phyloP scores from a whole-genome alignment of 92 coral and sea anemone species.

The Pocillopora meandrina region DNA sequence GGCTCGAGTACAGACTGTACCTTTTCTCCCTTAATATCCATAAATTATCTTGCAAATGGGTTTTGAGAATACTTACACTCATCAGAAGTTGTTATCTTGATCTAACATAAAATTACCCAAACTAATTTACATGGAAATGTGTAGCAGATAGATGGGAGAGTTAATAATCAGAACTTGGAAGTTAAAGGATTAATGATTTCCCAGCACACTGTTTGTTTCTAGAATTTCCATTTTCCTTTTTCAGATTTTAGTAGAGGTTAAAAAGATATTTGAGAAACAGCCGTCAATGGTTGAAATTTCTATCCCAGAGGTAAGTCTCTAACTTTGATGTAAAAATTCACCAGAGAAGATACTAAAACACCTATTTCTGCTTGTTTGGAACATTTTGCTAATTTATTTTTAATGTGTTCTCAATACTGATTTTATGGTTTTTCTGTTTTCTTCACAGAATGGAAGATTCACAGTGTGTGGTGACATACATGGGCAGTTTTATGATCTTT shows the following conservation, averaged over 20 bases:
- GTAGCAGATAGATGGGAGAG: too few species aligned
- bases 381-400: too few species aligned
- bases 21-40: too few species aligned
- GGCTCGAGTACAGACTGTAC: too few species aligned
- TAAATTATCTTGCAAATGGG: too few species aligned
- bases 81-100: too few species aligned
- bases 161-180: too few species aligned
- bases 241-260: conserved; percentile 87
- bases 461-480: conserved; percentile 99
- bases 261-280: conserved; percentile 69
- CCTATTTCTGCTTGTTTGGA: background rate
- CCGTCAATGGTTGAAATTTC: conserved; percentile 82
- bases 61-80: too few species aligned
- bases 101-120: too few species aligned
- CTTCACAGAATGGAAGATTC: conserved; percentile 74
- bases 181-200: background rate
- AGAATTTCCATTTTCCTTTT: background rate
- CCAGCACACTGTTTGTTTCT: too few species aligned
- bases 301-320: conserved; percentile 76
- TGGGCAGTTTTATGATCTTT: conserved; percentile 98
- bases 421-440: background rate
- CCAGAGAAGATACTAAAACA: background rate
- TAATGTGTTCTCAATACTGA: too few species aligned
- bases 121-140: too few species aligned
- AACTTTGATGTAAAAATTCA: background rate